Conservation (phyloP, 2,113 vertebrate species). For the Lathamus discolor region DNA sequence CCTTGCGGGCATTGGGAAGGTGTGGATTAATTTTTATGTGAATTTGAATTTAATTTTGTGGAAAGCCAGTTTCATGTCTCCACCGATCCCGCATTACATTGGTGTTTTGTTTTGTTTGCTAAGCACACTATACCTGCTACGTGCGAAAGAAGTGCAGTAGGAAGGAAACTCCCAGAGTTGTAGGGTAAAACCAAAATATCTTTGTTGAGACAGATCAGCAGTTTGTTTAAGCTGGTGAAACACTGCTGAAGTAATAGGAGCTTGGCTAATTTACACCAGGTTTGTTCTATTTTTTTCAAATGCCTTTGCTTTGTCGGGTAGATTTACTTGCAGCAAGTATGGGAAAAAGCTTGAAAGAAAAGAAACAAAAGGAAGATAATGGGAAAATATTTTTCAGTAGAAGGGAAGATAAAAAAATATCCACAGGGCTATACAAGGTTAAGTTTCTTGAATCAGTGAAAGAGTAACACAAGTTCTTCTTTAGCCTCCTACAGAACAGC, state of each 20-base stretch:
- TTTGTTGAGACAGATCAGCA: slow-evolving; percentile 26
- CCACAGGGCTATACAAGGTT: not conserved
- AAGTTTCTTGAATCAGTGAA: not conserved
- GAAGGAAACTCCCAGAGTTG: slow-evolving; percentile 31
- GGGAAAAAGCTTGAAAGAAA: not conserved
- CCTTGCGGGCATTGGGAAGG: slow-evolving; percentile 38
- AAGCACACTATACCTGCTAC: not conserved
- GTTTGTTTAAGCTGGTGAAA: slow-evolving; percentile 26
- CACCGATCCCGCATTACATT: not conserved
- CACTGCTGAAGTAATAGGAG: not conserved
- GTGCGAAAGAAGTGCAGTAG: not conserved
- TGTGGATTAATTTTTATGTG: slow-evolving; percentile 65
- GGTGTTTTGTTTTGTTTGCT: slow-evolving; percentile 34
- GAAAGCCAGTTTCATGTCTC: slow-evolving; percentile 61
- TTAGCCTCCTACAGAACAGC: not conserved
- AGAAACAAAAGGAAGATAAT: not conserved
- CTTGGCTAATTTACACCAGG: not conserved
- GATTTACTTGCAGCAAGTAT: not conserved
- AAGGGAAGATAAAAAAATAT: not conserved
- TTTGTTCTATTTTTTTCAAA: not conserved
- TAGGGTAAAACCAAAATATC: not conserved
- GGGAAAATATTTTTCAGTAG: not conserved
- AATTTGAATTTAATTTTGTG: slow-evolving; percentile 72
- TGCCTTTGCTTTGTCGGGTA: not conserved
- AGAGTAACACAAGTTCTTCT: not conserved